Evolutionary conservation across 2,797 vertebrate species (phyloP), one percentile per base, ranked within the genome.

Genomic region (Merluccius polli): DNA sequence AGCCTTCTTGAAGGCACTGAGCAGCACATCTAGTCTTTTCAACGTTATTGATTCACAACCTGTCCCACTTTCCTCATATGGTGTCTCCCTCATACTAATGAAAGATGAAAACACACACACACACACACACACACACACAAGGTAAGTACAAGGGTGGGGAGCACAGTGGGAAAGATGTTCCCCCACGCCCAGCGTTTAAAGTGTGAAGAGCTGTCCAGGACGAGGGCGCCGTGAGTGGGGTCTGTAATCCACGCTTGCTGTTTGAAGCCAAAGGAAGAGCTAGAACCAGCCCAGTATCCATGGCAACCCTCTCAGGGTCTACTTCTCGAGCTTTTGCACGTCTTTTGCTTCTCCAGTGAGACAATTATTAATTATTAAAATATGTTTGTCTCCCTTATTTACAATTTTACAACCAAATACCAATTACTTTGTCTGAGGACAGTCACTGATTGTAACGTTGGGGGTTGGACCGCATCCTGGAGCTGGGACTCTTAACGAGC

Each of bases 281-380:
- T 59, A 78, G 83, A 85, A 87, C 86, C 75, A 83, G 78, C 82
- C 82, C 72, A 2, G 90, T 92, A 90, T 85, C 93, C 90, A 92
- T 92, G 85, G 88, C 86, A 92, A 92, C 93, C 88, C 84, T 86
- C 86, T 84, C 59, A 85, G 84, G 86, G 89, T 85, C 80, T 81
- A 85, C 86, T 88, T 84, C 86, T 88, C 75, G 59, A 89, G 86
- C 86, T 83, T 82, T 84, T 12, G 70, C 85, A 82, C 79, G 76
- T 87, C 78, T 84, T 89, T 88, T 88, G 85, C 87, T 87, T 91
- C 87, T 84, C 78, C 75, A 74, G 82, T 38, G 36, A 90, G 82
- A 82, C 89, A 87, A 84, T 89, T 82, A 88, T 89, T 91, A 90
- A 87, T 85, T 83, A 78, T 86, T 75, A 87, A 77, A 82, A 84